Conservation (phyloP, 2,797 vertebrate genomes). For the Harpagifer antarcticus region DNA sequence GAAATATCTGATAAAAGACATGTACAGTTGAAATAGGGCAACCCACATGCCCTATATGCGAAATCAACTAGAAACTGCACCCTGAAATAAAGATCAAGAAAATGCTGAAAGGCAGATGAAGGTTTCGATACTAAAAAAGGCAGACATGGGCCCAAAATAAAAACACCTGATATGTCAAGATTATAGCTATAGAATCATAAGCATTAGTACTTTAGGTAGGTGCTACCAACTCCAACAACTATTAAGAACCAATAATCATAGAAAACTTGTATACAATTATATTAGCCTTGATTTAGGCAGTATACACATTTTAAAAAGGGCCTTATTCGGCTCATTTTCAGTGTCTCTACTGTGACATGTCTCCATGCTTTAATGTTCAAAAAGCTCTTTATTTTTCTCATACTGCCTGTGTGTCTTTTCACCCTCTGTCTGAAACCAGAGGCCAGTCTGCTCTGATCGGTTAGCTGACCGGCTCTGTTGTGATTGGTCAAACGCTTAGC, state of each 20-base stretch:
- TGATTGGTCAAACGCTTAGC: too few species aligned
- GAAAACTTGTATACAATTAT: conserved; percentile 2
- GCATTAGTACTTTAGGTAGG: background rate
- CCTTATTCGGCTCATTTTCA: too few species aligned
- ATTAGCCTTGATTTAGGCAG: background rate
- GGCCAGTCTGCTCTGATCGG: too few species aligned
- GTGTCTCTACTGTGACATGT: too few species aligned
- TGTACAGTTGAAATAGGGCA: conserved; percentile 28
- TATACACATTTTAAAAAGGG: conserved; percentile 13
- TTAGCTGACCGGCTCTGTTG: too few species aligned
- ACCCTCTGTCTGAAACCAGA: too few species aligned
- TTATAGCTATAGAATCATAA: background rate
- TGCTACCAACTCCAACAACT: background rate
- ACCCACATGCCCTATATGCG: conserved; percentile 21
- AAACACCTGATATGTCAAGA: background rate
- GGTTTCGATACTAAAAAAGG: background rate
- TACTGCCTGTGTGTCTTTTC: too few species aligned
- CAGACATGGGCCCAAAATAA: background rate
- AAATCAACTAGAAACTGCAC: conserved; percentile 15
- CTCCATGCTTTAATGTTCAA: too few species aligned
- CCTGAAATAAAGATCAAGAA: conserved; percentile 5
- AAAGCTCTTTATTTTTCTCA: too few species aligned
- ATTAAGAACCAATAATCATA: background rate
- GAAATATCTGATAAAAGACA: conserved; percentile 32
- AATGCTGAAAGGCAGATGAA: background rate